phyloP scores from a whole-genome alignment of 2,797 vertebrate species.

The Cryptoblepharus egeriae region DNA sequence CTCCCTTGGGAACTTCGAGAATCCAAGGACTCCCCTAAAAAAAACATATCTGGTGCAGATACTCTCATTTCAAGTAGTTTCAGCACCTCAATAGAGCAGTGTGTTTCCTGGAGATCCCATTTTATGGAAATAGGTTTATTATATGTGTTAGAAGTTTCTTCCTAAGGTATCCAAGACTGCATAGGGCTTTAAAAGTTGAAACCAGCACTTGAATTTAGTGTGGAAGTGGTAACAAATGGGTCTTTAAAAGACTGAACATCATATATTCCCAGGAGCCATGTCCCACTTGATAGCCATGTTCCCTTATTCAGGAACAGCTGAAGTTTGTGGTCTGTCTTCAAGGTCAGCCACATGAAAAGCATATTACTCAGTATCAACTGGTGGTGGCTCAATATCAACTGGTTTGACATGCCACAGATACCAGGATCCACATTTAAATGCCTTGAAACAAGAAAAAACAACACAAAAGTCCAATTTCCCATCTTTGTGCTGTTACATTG shows the following conservation, averaged over 20 bases:
- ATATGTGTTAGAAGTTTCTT: background rate
- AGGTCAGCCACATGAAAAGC: background rate
- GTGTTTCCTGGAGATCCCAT: background rate
- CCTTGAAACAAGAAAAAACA: too few relatives aligned
- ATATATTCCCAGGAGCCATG: too few relatives aligned
- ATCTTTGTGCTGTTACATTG: too few relatives aligned
- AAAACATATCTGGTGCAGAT: background rate
- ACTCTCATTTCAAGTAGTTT: background rate
- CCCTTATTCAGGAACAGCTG: background rate
- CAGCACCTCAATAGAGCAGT: background rate
- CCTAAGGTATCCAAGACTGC: background rate
- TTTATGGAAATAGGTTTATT: background rate
- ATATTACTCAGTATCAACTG: too few relatives aligned
- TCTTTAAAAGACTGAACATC: background rate
- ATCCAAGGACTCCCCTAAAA: background rate
- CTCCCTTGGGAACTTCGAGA: background rate
- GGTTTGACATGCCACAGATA: too few relatives aligned
- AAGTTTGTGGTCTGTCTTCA: background rate
- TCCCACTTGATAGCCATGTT: background rate
- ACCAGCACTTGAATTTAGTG: background rate
- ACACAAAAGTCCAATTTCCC: too few relatives aligned
- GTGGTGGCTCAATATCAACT: too few relatives aligned
- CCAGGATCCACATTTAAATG: too few relatives aligned
- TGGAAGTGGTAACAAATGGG: background rate
- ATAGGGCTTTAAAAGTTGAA: background rate